phyloP scores from a whole-genome alignment of 1,140 invertebrate genomes.

The Hormaphis cornu region DNA sequence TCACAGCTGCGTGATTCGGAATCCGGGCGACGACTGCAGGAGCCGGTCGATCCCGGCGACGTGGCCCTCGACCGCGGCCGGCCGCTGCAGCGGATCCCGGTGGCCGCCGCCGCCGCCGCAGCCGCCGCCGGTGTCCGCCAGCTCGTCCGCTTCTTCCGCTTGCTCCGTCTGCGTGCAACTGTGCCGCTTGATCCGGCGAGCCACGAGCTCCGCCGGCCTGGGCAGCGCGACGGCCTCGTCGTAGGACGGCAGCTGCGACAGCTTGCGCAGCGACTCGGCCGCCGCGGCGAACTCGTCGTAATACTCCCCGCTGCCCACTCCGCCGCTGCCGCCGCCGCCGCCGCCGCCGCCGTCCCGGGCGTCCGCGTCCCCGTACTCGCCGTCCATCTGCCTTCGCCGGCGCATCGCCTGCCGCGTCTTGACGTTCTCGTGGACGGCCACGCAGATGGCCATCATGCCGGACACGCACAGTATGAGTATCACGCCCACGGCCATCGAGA shows the following conservation, averaged over 20 bases:
- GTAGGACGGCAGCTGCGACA: conserved; percentile 32
- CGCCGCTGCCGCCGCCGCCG: background rate
- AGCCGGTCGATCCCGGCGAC: background rate
- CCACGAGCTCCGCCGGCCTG: background rate
- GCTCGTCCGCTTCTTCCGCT: background rate
- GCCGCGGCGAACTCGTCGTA: background rate
- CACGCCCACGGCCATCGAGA: conserved; percentile 29
- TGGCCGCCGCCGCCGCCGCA: background rate
- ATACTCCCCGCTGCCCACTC: background rate
- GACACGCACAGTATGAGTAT: conserved; percentile 28
- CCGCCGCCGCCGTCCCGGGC: background rate
- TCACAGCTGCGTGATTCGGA: background rate
- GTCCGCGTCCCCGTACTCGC: background rate
- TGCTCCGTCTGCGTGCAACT: conserved; percentile 30
- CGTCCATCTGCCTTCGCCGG: background rate
- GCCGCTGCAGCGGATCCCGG: background rate
- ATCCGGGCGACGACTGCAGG: background rate
- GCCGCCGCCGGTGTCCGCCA: background rate
- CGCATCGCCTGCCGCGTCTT: conserved; percentile 9
- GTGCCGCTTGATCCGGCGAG: background rate
- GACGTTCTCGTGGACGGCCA: conserved; percentile 27
- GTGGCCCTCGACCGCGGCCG: background rate
- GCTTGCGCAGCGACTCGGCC: conserved; percentile 21
- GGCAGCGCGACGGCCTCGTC: conserved; percentile 28
- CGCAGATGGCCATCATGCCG: conserved; percentile 22